Base-by-base conservation (phyloP, 1,140 invertebrate species). In the Drosophila mayri region DNA sequence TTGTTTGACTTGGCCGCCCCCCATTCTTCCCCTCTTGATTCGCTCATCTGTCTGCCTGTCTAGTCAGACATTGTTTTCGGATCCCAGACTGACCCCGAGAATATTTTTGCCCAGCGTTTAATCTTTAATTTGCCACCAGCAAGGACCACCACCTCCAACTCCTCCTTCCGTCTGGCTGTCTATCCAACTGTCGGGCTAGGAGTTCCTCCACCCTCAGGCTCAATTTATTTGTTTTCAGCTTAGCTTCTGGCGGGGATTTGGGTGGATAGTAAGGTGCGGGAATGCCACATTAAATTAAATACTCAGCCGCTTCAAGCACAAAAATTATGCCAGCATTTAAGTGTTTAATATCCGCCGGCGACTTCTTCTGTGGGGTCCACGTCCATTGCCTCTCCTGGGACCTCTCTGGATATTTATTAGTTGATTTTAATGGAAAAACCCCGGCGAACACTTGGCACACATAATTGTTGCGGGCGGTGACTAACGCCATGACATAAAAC, bases 321-420 rank as follows among this genome's bases (percentile, higher is more conserved):
- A 82, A 86, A 86, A 86, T 87, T 82, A 87, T 86, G 83, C 83
- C 83, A 79, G 47, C 83, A 87, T 86, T 86, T 82, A 86, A 86
- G 83, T 86, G 83, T 79, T 86, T 86, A 86, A 86, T 86, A 86
- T 86, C 83, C 83, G 79, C 74, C 83, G 65, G 83, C 66, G 79
- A 78, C 67, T 71, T 50, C 38, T 73, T 35, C 30, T 71, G n/a
- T 63, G 63, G 62, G 32, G 37, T n/a, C 46, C 65, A 25, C 30
- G 46, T 43, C 35, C 28, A 38, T 22, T 4, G 16, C 7, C 8
- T 25, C 44, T 49, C 14, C 11, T 6, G 25, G 59, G 59, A 57
- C 35, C 74, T n/a, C 55, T 67, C 16, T 41, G 46, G 70, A 87
- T 82, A 86, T 86, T 86, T 86, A 86, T 86, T 86, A 64, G 82